These are phyloP conservation scores for Phenacoccus solenopsis DNA, from an alignment of 1,140 invertebrate genomes.

Conservation along the genomic window DNA sequence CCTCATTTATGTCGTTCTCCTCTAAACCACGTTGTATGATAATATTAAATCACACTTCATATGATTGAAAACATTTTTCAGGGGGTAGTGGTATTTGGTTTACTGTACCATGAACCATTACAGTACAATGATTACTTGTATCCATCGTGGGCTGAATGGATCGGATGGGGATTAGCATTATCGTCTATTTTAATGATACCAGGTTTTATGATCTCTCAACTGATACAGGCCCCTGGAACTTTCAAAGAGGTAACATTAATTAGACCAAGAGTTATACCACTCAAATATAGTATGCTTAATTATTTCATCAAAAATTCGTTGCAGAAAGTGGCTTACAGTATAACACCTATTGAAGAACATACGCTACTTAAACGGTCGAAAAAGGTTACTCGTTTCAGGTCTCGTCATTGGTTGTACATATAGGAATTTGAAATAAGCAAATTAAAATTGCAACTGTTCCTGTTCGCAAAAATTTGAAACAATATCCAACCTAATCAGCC, in stretches of 20 bases:
- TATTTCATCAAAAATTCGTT: constrained; percentile 25
- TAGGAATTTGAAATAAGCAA: constrained; percentile 26
- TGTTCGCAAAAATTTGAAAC: neutral
- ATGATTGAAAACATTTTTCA: too few relatives aligned
- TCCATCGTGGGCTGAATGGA: constrained; percentile 54
- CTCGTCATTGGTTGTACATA: constrained; percentile 42
- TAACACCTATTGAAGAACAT: constrained; percentile 41
- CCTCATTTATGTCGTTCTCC: too few relatives aligned
- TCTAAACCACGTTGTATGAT: neutral
- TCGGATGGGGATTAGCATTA: constrained; percentile 57
- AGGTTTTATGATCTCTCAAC: constrained; percentile 43
- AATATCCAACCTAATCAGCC: neutral
- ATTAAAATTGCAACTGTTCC: neutral
- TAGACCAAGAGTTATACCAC: neutral
- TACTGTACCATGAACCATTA: constrained; percentile 51
- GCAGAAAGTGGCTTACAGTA: constrained; percentile 40
- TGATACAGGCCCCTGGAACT: constrained; percentile 43
- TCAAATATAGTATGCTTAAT: neutral
- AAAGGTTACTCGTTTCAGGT: constrained; percentile 37
- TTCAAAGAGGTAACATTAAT: constrained; percentile 41
- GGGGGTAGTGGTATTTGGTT: constrained; percentile 58
- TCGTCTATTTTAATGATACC: constrained; percentile 62
- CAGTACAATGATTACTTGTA: constrained; percentile 54
- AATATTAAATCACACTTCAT: too few relatives aligned
- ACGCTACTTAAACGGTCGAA: constrained; percentile 36